phyloP scores from a whole-genome alignment of 2,113 vertebrate genomes.

The Cynocephalus volans region DNA sequence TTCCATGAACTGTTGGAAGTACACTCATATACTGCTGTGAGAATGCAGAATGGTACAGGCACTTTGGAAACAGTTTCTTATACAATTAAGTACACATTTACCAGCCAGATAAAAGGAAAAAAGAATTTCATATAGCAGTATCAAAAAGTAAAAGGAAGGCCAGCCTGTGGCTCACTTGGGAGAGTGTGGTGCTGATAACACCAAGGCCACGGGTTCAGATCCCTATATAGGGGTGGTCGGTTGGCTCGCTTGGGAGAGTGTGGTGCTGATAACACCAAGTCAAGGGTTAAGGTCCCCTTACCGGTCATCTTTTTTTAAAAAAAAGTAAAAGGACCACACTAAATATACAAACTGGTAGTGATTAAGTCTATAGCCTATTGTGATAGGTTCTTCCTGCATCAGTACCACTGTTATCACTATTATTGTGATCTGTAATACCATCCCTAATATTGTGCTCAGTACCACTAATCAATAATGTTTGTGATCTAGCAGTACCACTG shows the following conservation, averaged over 20 bases:
- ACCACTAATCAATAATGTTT: not conserved
- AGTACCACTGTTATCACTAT: not conserved
- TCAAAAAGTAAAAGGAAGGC: not conserved
- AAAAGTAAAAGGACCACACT: not conserved
- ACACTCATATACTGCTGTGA: not conserved
- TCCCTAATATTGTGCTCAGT: not conserved
- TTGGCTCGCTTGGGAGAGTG: too few species aligned
- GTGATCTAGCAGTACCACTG: not conserved
- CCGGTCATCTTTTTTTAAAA: not conserved
- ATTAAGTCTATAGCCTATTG: not conserved
- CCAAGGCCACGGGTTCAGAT: too few species aligned
- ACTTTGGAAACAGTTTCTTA: constrained; percentile 32
- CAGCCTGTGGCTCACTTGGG: too few species aligned
- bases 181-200: too few species aligned
- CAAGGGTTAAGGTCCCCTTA: too few species aligned
- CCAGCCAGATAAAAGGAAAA: not conserved
- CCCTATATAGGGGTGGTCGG: too few species aligned
- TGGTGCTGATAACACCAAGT: too few species aligned
- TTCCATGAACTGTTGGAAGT: too few species aligned
- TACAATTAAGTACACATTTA: not conserved
- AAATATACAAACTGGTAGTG: not conserved
- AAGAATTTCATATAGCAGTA: not conserved
- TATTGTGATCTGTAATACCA: not conserved
- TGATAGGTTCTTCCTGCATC: not conserved
- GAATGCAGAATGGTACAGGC: not conserved